Conservation (phyloP, 2,113 vertebrate species). For the Emydocephalus ijimae region DNA sequence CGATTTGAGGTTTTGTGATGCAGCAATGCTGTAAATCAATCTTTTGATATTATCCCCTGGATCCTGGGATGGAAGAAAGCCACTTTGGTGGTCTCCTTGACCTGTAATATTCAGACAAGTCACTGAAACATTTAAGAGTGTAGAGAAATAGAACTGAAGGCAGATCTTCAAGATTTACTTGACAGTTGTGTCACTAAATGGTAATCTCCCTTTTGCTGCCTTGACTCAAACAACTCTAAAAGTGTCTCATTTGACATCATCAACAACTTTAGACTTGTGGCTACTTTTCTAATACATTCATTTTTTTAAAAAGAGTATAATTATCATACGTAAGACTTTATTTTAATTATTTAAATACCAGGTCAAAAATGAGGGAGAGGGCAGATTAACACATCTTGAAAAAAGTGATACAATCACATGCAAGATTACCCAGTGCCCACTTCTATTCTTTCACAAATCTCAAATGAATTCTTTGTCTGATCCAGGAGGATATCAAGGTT, state of each 20-base stretch:
- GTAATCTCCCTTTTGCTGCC: neutral
- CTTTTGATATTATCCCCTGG: neutral
- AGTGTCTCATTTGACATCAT: neutral
- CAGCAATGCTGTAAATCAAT: neutral
- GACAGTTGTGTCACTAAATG: neutral
- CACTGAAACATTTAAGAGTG: neutral
- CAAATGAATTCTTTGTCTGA: constrained; percentile 13
- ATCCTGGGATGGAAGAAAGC: neutral
- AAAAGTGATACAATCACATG: accelerated
- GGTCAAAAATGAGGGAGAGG: neutral
- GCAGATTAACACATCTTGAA: neutral
- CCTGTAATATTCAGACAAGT: neutral
- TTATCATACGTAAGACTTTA: neutral
- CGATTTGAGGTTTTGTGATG: neutral
- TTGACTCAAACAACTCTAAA: neutral
- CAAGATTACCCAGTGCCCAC: neutral
- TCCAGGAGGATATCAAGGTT: constrained; percentile 37
- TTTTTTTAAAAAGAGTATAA: neutral
- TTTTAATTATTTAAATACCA: neutral
- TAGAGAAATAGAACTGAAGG: neutral
- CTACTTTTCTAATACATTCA: neutral
- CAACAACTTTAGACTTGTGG: neutral
- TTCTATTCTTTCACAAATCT: constrained; percentile 4
- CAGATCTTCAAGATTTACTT: neutral
- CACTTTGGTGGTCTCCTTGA: neutral